phyloP scores from a whole-genome alignment of 2,113 vertebrate genomes.

The Natator depressus region DNA sequence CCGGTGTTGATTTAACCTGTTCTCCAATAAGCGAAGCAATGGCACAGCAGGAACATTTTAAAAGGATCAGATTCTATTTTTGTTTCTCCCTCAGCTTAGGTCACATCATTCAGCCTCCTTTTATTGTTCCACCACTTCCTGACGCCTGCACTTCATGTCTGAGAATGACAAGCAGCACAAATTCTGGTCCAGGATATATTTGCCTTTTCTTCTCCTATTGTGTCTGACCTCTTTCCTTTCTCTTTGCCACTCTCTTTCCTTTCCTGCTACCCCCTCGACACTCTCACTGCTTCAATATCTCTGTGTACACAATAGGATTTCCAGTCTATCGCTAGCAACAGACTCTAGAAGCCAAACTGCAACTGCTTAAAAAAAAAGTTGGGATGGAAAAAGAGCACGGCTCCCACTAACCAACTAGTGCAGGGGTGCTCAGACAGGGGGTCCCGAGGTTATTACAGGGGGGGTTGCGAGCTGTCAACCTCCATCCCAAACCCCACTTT shows the following conservation, averaged over 20 bases:
- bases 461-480: too few relatives aligned
- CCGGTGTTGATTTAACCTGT: background rate
- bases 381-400: background rate
- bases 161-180: background rate
- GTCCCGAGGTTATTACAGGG: too few relatives aligned
- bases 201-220: background rate
- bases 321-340: background rate
- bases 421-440: too few relatives aligned
- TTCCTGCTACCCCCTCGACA: background rate
- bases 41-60: background rate
- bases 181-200: background rate
- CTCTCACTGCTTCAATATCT: background rate
- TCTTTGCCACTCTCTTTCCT: background rate
- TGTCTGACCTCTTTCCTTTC: background rate
- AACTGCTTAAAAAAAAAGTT: background rate
- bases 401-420: background rate
- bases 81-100: background rate
- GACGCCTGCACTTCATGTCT: background rate
- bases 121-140: background rate
- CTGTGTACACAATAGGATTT: background rate
- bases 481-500: too few relatives aligned
- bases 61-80: background rate
- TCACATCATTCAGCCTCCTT: background rate
- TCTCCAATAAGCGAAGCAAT: background rate
- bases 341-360: background rate